Evolutionary conservation across 2,888 invertebrate genomes (phyloP).

Genomic region (Pyralis farinalis): DNA sequence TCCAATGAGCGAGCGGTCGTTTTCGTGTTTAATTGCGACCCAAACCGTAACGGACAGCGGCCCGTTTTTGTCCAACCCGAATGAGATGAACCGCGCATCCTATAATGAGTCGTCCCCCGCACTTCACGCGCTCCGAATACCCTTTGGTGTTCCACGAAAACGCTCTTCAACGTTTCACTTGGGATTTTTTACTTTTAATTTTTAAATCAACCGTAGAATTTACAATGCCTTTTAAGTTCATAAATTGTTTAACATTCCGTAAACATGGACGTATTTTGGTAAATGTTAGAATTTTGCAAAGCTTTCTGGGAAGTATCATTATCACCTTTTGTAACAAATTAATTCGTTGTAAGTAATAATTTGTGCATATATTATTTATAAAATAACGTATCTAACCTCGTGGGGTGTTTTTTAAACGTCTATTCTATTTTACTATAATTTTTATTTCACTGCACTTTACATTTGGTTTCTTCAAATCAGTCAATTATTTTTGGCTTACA

Average conservation of each 20-base stretch:
- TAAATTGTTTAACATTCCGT: not conserved
- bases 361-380: no score
- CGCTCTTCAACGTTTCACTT: slow-evolving; percentile 25
- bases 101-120: slow-evolving; percentile 55
- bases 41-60: slow-evolving; percentile 65
- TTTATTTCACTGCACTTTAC: no score
- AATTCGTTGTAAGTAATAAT: no score
- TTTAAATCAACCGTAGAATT: slow-evolving; percentile 5
- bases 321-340: no score
- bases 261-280: not conserved
- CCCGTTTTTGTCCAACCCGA: slow-evolving; percentile 62
- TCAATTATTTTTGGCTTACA: no score
- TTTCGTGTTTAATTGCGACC: slow-evolving; percentile 70
- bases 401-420: no score
- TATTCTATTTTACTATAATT: no score
- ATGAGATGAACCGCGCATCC: slow-evolving; percentile 62
- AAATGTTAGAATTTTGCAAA: no score
- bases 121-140: slow-evolving; percentile 14
- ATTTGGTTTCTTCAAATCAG: no score
- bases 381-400: no score
- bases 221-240: not conserved
- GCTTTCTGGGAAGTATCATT: not conserved
- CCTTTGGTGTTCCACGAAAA: slow-evolving; percentile 6
- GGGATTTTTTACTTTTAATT: slow-evolving; percentile 20
- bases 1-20: slow-evolving; percentile 57